A percentile compares a stretch with the other conserved stretches of the same genome.
These are phyloP conservation scores for Caenorhabditis remanei DNA, from an alignment of 1,140 invertebrate genomes.

Conservation along the genomic window DNA sequence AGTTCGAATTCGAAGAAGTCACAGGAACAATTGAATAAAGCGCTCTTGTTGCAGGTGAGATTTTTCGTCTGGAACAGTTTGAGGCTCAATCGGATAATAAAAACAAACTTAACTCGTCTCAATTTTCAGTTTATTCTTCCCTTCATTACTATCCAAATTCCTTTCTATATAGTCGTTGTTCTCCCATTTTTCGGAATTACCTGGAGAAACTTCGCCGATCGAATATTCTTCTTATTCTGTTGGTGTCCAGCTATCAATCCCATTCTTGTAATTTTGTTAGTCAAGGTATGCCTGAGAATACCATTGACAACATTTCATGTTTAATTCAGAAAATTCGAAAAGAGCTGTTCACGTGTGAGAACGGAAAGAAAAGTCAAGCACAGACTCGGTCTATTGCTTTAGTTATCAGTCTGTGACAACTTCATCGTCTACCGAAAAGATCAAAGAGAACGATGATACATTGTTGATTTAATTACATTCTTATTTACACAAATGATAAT, in stretches of 20 bases:
- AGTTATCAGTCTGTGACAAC: background rate
- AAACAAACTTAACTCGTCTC: no score
- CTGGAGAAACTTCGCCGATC: background rate
- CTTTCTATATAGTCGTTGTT: slow-evolving; percentile 4
- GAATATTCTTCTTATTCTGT: background rate
- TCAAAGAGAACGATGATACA: no score
- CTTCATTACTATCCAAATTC: slow-evolving; percentile 8
- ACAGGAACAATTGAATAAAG: slow-evolving; percentile 1
- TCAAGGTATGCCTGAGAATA: background rate
- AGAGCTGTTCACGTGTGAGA: background rate
- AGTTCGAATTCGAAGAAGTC: background rate
- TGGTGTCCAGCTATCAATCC: slow-evolving; percentile 9
- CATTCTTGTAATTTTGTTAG: background rate
- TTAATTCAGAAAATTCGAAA: slow-evolving; percentile 1
- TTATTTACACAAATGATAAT: no score
- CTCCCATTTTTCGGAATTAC: background rate
- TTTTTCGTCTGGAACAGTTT: no score
- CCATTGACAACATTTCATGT: no score
- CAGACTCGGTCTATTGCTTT: background rate
- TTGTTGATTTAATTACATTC: no score
- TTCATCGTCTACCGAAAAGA: background rate
- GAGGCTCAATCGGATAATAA: no score
- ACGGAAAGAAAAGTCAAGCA: background rate
- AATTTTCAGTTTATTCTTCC: slow-evolving; percentile 12
- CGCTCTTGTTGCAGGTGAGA: background rate